These are phyloP conservation scores for Dipodomys stephensi DNA, from an alignment of 2,113 vertebrate genomes.

Conservation along the genomic window DNA sequence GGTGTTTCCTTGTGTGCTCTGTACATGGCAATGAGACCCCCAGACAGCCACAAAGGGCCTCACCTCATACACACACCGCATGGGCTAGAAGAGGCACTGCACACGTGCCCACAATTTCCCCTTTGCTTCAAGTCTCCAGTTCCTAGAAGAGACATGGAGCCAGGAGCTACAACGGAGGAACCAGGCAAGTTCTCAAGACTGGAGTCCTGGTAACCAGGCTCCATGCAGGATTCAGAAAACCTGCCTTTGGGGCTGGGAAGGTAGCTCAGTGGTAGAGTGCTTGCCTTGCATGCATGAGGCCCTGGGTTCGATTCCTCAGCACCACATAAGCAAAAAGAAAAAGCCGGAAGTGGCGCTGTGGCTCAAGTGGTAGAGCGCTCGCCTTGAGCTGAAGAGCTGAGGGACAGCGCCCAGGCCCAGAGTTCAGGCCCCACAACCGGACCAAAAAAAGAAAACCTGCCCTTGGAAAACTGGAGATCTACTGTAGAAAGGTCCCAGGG, in stretches of 20 bases:
- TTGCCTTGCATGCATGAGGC: too few relatives aligned
- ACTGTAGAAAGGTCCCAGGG: neutral
- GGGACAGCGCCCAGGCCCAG: too few relatives aligned
- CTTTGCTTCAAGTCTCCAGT: neutral
- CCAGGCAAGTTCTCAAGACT: neutral
- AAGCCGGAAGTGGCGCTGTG: too few relatives aligned
- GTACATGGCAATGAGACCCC: neutral
- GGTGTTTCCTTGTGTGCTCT: neutral
- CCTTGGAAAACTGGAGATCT: neutral
- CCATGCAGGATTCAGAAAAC: neutral
- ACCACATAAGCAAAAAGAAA: too few relatives aligned
- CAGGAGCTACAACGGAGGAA: neutral
- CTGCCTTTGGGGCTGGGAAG: too few relatives aligned
- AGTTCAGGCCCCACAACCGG: too few relatives aligned
- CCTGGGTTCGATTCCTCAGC: too few relatives aligned
- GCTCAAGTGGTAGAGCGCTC: too few relatives aligned
- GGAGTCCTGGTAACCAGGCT: neutral
- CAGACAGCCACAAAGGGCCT: constrained; percentile 29
- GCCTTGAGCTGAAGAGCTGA: too few relatives aligned
- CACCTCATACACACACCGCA: neutral
- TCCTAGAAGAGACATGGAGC: neutral
- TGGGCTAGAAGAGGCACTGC: neutral
- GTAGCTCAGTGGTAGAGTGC: too few relatives aligned
- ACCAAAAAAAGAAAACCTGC: neutral
- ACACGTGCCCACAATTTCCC: neutral